Base-by-base conservation (phyloP, 2,797 vertebrate species). In the Potorous gilbertii region DNA sequence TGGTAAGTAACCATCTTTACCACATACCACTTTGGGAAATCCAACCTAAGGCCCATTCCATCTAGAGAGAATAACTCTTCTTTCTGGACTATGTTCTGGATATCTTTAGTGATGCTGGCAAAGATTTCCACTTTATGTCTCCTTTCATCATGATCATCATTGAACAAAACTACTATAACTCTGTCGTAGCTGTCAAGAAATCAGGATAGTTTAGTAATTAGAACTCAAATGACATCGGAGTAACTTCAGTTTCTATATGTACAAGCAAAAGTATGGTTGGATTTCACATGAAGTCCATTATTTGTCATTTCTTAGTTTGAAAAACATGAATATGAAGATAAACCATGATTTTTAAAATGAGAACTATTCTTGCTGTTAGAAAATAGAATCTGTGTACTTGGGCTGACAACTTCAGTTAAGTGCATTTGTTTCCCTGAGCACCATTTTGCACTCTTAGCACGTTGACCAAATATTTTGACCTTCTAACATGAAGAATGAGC, bases 401-500 rank as follows among this genome's bases (percentile, higher is more conserved):
- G 57, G 16, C 50, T 95, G 46, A 55, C 0, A 24, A 56, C 29
- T 40, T 29, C 13, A 55, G 31, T 24, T 29, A 5, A 54, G 18
- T 14, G 2, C 28, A n/a, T 9, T 27, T 92, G 56, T 14, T 92
- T 87, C 56, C 57, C 89, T 27, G 0, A 0, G 16, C 16, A 62
- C 0, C 12, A 29, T 13, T 3, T 4, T 50, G 1, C 9, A 16
- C 91, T 92, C 81, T 96, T 54, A 62, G 50, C 16, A 56, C 28
- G 54, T 28, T 14, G 57, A 56, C 89, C 91, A 93, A 91, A 95
- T 50, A 5, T 92, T 62, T 90, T 91, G 54, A 90, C 91, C n/a
- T 92, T 93, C 2, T 50, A 55, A 74, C n/a, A 55, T 97, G 95
- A 97, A 40, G 89, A 97, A 96, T 87, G 92, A 92, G 55, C 31